These are phyloP conservation scores for Lasioglossum morio DNA, from an alignment of 2,888 invertebrate genomes.

Conservation along the genomic window DNA sequence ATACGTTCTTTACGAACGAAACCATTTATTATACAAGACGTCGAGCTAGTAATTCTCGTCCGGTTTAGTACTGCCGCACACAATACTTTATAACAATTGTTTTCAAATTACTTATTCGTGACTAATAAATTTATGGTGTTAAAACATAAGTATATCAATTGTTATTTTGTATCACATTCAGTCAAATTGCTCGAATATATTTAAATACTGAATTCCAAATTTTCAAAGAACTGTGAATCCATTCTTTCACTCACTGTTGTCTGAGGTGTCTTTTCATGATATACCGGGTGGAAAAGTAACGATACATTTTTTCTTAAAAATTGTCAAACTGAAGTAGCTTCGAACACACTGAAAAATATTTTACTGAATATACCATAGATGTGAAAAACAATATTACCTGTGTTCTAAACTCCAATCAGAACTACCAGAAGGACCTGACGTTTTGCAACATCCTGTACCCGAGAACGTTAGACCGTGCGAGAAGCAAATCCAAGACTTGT, in stretches of 20 bases:
- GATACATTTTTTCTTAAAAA: background rate
- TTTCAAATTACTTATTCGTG: background rate
- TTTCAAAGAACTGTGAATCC: no score
- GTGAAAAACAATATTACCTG: background rate
- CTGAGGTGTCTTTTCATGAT: background rate
- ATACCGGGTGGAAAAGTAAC: background rate
- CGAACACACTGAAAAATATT: background rate
- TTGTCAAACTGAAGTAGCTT: background rate
- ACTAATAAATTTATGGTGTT: no score
- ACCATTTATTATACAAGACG: background rate
- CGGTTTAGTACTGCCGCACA: background rate
- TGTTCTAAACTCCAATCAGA: background rate
- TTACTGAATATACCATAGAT: background rate
- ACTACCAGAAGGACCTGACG: background rate
- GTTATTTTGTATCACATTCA: no score
- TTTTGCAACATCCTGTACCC: background rate
- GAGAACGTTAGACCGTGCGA: background rate
- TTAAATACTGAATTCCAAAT: no score
- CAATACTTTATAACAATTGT: background rate
- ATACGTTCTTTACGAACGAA: background rate
- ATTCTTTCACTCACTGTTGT: background rate
- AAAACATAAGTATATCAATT: no score
- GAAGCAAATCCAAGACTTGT: background rate
- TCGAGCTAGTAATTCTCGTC: background rate
- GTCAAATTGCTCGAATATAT: no score